Conservation (phyloP, 2,888 invertebrate species). For the Rhorus exstirpatorius region DNA sequence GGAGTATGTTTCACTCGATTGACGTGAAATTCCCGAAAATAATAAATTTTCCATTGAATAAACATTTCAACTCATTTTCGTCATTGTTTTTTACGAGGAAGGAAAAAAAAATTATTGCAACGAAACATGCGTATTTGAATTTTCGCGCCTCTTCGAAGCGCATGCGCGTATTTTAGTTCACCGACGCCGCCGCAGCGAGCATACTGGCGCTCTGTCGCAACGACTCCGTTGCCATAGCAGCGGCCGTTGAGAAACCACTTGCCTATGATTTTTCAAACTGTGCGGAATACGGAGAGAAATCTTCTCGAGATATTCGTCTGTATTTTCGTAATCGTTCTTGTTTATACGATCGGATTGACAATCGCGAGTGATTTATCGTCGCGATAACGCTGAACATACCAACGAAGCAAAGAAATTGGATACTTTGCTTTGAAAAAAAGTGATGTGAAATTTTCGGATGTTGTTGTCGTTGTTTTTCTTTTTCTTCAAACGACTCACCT, state of each 20-base stretch:
- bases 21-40: no score
- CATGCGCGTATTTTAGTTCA: background rate
- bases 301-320: no score
- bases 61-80: no score
- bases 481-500: conserved; percentile 80
- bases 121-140: background rate
- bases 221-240: background rate
- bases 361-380: no score
- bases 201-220: background rate
- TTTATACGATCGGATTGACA: no score
- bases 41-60: no score
- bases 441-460: background rate
- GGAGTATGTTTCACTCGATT: no score
- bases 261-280: background rate
- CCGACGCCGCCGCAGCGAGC: background rate
- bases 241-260: background rate
- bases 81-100: background rate
- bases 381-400: no score
- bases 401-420: no score
- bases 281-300: no score
- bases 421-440: background rate
- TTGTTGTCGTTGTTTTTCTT: background rate
- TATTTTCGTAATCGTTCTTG: no score
- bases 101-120: no score
- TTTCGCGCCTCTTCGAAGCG: background rate